Base-by-base conservation (phyloP, 2,113 vertebrate species). In the Microtus ochrogaster region DNA sequence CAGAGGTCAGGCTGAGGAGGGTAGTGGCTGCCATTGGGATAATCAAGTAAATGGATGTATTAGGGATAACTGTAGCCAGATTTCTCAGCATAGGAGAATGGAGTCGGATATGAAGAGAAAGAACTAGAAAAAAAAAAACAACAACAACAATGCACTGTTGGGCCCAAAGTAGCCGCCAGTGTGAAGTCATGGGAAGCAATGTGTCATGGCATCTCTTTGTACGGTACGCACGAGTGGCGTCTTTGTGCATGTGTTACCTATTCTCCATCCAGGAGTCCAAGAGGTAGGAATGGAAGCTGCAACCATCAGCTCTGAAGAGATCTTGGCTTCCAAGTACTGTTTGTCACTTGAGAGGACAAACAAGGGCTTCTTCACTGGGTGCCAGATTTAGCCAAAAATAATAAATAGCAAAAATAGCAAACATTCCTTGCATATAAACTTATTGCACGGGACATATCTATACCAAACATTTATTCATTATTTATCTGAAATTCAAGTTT, bases 401-500 rank as follows among this genome's bases (percentile, higher is more conserved):
- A 58, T 47, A 52, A 70, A 52, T 52, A 61, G 5, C 76, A 73
- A 49, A 49, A 52, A n/a, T 70, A 61, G 5, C 76, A 73, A 88
- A 58, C n/a, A 72, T 49, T 72, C 44, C 30, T 89, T 21, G 41
- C 55, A 41, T 61, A 89, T 28, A 74, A 30, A 44, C 10, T 33
- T 44, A 76, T 21, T 44, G n/a, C 88, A 89, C 9, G 39, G 3
- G 5, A 61, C 17, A 47, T 61, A 58, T 36, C 52, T 41, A 61
- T 61, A 44, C 47, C 14, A 89, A 55, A 91, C 55, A 74, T 21
- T 90, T 55, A 21, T n/a, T 91, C 4, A 65, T 89, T 93, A 89
- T 86, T 89, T 68, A 94, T 65, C 33, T 94, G 90, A 85, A 84
- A 89, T 95, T 72, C 39, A 76, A 90, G 90, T 76, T 94, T 84